phyloP scores from a whole-genome alignment of 2,113 vertebrate genomes.

The Vireo altiloquus region DNA sequence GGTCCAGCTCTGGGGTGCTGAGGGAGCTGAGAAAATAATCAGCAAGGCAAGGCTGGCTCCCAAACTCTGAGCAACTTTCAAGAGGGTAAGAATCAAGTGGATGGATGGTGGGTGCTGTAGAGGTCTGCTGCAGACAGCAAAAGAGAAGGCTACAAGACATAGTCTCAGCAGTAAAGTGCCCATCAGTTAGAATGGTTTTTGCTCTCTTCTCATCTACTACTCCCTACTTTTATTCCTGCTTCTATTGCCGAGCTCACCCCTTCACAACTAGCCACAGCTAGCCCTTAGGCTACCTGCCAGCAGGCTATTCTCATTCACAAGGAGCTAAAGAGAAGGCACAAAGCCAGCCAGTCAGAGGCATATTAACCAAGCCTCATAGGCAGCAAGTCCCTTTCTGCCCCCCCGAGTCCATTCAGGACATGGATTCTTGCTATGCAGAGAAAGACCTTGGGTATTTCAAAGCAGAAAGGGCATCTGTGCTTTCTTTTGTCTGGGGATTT shows the following conservation, averaged over 20 bases:
- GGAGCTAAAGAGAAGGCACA: slow-evolving; percentile 58
- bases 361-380: slow-evolving; percentile 30
- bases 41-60: neutral
- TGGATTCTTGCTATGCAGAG: slow-evolving; percentile 21
- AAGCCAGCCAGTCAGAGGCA: slow-evolving; percentile 54
- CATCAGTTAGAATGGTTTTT: neutral
- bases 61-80: neutral
- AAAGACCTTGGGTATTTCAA: slow-evolving; percentile 21
- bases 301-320: slow-evolving; percentile 71
- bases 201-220: neutral
- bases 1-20: neutral
- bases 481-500: slow-evolving; percentile 43
- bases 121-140: neutral
- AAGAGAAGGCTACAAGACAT: neutral
- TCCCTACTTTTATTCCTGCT: neutral
- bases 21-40: neutral
- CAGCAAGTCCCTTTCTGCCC: neutral
- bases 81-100: neutral
- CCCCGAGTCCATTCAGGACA: slow-evolving; percentile 1
- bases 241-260: slow-evolving; percentile 52
- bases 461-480: slow-evolving; percentile 26
- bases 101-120: neutral
- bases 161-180: slow-evolving; percentile 10
- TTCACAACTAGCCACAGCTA: slow-evolving; percentile 62
- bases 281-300: slow-evolving; percentile 72